Conservation (phyloP, 2,888 invertebrate genomes). For the Bibio marci region DNA sequence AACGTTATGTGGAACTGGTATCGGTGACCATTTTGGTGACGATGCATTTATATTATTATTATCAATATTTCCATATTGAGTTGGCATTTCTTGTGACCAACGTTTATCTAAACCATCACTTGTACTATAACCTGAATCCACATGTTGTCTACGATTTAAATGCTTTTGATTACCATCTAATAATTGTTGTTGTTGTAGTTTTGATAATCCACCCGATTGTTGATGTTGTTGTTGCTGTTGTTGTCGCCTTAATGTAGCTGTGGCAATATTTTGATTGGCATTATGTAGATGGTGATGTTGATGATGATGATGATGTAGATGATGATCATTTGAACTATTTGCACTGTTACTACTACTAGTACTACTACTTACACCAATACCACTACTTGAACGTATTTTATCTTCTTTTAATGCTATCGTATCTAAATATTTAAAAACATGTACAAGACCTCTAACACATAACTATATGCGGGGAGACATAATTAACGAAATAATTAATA, state of each 20-base stretch:
- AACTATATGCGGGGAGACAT: slow-evolving; percentile 44
- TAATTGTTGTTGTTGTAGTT: slow-evolving; percentile 2
- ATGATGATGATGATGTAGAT: too few species aligned
- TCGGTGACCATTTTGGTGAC: slow-evolving; percentile 7
- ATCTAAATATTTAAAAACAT: slow-evolving; percentile 88
- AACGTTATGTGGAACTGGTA: not conserved
- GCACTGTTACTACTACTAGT: slow-evolving; percentile 13
- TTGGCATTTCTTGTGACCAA: slow-evolving; percentile 56
- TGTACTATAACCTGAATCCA: slow-evolving; percentile 81
- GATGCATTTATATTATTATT: slow-evolving; percentile 5
- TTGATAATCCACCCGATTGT: not conserved
- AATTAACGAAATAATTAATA: too few species aligned
- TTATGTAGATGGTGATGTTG: too few species aligned
- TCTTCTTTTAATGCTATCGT: slow-evolving; percentile 62
- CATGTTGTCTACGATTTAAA: slow-evolving; percentile 40
- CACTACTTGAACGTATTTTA: slow-evolving; percentile 14
- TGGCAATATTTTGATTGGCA: too few species aligned
- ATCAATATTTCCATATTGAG: slow-evolving; percentile 4
- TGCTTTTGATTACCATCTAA: too few species aligned
- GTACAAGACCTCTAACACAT: slow-evolving; percentile 82
- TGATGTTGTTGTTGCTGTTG: slow-evolving; percentile 20
- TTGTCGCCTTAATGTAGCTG: slow-evolving; percentile 24
- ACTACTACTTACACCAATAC: slow-evolving; percentile 14
- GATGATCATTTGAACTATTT: slow-evolving; percentile 25
- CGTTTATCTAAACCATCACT: slow-evolving; percentile 67